phyloP scores from a whole-genome alignment of 2,797 vertebrate genomes.

The Lacerta bilineata region DNA sequence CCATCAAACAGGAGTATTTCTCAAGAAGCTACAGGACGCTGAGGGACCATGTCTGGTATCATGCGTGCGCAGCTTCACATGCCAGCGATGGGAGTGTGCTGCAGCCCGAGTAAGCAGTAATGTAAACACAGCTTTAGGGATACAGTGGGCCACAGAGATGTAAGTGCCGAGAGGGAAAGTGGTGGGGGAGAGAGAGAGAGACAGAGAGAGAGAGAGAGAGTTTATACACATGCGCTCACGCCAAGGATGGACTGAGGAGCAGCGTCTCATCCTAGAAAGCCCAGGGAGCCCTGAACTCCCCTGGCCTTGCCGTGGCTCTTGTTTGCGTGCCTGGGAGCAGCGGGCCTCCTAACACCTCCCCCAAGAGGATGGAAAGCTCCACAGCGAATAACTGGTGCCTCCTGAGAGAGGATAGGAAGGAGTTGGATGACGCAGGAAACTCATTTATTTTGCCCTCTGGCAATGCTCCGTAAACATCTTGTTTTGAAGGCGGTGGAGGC shows the following conservation, averaged over 20 bases:
- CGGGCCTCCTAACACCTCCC: conserved; percentile 39
- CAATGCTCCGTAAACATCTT: conserved; percentile 69
- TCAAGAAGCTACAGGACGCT: too few relatives aligned
- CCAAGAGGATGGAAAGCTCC: conserved; percentile 42
- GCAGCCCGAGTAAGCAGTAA: too few relatives aligned
- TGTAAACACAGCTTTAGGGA: too few relatives aligned
- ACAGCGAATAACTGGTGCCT: conserved; percentile 43
- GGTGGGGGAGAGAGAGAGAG: neutral
- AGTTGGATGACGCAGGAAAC: conserved; percentile 58
- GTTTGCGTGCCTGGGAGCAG: conserved; percentile 52
- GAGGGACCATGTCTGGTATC: too few relatives aligned
- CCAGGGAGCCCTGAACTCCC: conserved; percentile 32
- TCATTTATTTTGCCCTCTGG: conserved; percentile 54
- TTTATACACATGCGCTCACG: too few relatives aligned
- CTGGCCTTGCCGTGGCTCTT: conserved; percentile 42
- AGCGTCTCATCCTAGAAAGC: conserved; percentile 42
- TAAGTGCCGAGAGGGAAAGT: too few relatives aligned
- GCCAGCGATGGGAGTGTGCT: too few relatives aligned
- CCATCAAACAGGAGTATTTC: too few relatives aligned
- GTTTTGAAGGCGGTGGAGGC: conserved; percentile 38
- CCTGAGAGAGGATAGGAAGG: conserved; percentile 54
- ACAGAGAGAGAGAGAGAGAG: too few relatives aligned
- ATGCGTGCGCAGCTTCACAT: too few relatives aligned
- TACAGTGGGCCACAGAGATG: too few relatives aligned
- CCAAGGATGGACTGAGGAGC: neutral